Conservation (phyloP, 2,888 invertebrate species). For the Physocephala rufipes region DNA sequence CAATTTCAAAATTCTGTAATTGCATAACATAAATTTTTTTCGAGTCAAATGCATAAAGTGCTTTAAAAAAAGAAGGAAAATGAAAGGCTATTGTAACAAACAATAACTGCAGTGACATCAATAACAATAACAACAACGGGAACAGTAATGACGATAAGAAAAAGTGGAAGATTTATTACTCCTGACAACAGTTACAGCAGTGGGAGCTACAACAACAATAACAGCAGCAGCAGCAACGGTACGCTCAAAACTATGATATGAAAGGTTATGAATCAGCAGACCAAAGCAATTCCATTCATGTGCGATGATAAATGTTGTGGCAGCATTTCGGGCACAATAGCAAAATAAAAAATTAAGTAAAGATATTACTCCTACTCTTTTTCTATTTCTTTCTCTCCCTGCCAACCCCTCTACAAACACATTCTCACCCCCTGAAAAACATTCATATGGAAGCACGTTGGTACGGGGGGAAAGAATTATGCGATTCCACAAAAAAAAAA, state of each 20-base stretch:
- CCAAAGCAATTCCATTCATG: conserved; percentile 33
- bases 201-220: conserved; percentile 9
- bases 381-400: no score
- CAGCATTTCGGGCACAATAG: conserved; percentile 31
- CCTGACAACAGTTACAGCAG: not conserved
- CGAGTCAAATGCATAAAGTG: conserved; percentile 25
- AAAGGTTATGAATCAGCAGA: conserved; percentile 33
- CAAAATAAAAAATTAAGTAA: not conserved
- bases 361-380: no score
- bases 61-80: not conserved
- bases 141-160: not conserved
- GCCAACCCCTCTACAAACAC: no score
- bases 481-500: not conserved
- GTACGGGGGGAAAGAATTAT: not conserved
- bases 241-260: not conserved
- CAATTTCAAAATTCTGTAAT: conserved; percentile 31
- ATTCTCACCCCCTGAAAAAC: not conserved
- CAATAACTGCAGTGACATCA: not conserved
- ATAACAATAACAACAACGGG: not conserved
- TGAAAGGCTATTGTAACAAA: not conserved
- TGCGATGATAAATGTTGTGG: conserved; percentile 35
- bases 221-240: not conserved
- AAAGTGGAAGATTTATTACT: conserved; percentile 18
- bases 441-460: not conserved
- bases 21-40: conserved; percentile 33